Percentiles rank a stretch among this genome's conserved stretches.
Conservation (phyloP, 1,140 invertebrate species). For the Ips nitidus region DNA sequence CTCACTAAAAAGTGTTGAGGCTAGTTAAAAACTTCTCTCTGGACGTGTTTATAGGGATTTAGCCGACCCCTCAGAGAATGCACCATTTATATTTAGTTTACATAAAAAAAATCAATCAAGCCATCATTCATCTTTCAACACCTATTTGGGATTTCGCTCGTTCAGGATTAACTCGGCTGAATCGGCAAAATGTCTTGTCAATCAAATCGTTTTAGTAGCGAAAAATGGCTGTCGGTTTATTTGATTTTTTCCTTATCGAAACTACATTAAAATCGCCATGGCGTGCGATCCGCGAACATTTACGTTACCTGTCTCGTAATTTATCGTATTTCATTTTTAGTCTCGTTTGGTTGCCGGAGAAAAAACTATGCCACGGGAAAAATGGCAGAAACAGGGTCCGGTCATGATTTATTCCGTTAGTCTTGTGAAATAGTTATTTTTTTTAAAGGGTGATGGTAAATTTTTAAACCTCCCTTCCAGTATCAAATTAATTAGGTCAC, state of each 20-base stretch:
- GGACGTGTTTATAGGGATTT: too few species aligned
- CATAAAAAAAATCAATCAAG: conserved; percentile 3
- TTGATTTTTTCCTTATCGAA: conserved; percentile 23
- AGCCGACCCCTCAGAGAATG: too few species aligned
- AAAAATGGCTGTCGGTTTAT: conserved; percentile 20
- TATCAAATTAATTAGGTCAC: too few species aligned
- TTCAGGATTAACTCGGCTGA: conserved; percentile 11
- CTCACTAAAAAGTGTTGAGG: background rate
- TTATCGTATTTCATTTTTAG: conserved; percentile 22
- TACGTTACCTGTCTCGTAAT: conserved; percentile 21
- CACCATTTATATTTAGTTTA: background rate
- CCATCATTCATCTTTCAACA: conserved; percentile 3
- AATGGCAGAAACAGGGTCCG: conserved; percentile 7
- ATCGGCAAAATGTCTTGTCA: conserved; percentile 22
- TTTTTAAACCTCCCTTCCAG: too few species aligned
- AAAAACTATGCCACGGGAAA: conserved; percentile 17
- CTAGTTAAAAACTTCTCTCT: background rate
- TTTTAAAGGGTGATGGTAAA: too few species aligned
- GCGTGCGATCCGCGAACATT: conserved; percentile 23
- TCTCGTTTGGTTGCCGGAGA: conserved; percentile 11
- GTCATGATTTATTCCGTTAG: conserved; percentile 11
- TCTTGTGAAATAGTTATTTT: conserved; percentile 6
- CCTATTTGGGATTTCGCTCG: conserved; percentile 7
- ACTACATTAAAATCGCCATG: conserved; percentile 23
- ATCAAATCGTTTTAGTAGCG: conserved; percentile 10